Conservation (phyloP, 2,113 vertebrate genomes). For the Procapra przewalskii region DNA sequence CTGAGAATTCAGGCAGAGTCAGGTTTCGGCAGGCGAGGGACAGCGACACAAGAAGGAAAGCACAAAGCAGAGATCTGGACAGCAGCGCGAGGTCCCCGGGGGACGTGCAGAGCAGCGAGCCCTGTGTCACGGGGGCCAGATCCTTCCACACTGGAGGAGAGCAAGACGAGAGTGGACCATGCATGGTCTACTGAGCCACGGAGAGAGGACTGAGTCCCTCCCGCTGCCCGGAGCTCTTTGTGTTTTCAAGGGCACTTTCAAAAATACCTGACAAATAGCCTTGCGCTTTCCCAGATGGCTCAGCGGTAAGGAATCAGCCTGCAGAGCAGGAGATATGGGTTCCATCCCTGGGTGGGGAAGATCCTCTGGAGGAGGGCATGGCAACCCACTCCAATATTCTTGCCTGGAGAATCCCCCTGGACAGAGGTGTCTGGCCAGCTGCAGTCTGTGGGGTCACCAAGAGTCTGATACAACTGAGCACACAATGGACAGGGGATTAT, state of each 20-base stretch:
- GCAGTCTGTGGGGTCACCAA: neutral
- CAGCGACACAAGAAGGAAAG: neutral
- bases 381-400: neutral
- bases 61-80: neutral
- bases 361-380: neutral
- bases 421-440: neutral
- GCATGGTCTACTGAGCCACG: accelerated
- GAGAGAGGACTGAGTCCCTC: neutral
- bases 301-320: neutral
- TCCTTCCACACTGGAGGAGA: neutral
- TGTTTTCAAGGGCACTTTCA: neutral
- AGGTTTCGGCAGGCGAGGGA: neutral
- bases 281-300: neutral
- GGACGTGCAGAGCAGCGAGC: accelerated
- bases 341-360: neutral
- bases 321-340: neutral
- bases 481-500: neutral
- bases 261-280: neutral
- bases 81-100: neutral
- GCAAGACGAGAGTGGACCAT: accelerated
- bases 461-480: neutral
- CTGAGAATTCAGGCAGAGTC: neutral
- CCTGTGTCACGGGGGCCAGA: accelerated
- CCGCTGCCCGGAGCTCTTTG: neutral
- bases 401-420: neutral